Conservation (phyloP, 1,140 invertebrate genomes). For the Trichogramma pretiosum region DNA sequence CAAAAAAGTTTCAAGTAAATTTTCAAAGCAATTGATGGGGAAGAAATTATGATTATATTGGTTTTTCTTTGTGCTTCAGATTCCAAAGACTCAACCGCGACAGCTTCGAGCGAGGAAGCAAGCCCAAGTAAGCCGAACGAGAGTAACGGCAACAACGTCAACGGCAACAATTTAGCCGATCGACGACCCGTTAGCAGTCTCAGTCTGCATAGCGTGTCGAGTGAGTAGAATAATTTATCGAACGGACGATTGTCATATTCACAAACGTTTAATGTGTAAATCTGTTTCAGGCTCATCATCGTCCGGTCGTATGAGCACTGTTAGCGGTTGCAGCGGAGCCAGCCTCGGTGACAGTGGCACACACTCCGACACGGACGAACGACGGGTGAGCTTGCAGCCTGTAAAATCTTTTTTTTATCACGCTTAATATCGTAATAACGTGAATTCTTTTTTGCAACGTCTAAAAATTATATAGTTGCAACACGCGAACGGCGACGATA, state of each 20-base stretch:
- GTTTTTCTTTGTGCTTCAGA: no score
- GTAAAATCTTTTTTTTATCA: not conserved
- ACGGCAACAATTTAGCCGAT: constrained; percentile 32
- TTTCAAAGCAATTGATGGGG: no score
- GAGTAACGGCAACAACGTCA: no score
- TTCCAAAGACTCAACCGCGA: constrained; percentile 28
- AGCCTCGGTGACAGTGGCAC: constrained; percentile 75
- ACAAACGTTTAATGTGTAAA: not conserved
- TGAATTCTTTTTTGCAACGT: not conserved
- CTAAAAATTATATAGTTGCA: constrained; percentile 24
- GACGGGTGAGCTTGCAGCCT: constrained; percentile 46
- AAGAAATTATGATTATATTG: no score
- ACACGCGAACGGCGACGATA: constrained; percentile 30
- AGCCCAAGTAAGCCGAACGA: constrained; percentile 26
- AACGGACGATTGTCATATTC: not conserved
- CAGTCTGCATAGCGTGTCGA: constrained; percentile 63
- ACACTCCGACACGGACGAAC: constrained; percentile 73
- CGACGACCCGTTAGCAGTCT: constrained; percentile 61
- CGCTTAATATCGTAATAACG: no score
- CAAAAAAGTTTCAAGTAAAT: not conserved
- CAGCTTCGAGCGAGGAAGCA: constrained; percentile 11
- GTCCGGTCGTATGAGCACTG: constrained; percentile 68
- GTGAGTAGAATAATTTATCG: constrained; percentile 33
- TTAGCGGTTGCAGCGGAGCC: constrained; percentile 62
- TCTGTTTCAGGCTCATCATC: constrained; percentile 67